These are phyloP conservation scores for Euwallacea fornicatus DNA, from an alignment of 1,140 invertebrate species.

Conservation along the genomic window DNA sequence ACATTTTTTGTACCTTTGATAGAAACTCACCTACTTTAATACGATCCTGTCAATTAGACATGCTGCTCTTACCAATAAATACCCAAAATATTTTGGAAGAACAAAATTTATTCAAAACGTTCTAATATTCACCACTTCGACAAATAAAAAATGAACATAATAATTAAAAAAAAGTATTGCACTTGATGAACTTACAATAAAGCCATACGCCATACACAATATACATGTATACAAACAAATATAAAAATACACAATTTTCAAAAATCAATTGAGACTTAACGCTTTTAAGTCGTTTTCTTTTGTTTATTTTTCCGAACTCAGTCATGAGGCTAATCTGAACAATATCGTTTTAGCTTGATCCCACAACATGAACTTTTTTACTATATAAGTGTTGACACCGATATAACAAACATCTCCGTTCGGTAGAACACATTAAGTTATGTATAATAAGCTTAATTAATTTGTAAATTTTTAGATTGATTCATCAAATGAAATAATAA, in stretches of 20 bases:
- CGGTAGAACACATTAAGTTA: conserved; percentile 27
- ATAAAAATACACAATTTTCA: conserved; percentile 33
- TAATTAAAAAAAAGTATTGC: conserved; percentile 29
- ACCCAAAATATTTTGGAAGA: conserved; percentile 24
- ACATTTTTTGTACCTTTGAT: no score
- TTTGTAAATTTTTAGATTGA: not conserved
- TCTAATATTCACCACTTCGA: conserved; percentile 24
- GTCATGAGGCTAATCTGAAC: conserved; percentile 33
- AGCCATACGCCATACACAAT: conserved; percentile 24
- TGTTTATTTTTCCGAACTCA: conserved; percentile 23
- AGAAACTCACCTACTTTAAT: no score
- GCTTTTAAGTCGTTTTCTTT: conserved; percentile 9
- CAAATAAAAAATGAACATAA: conserved; percentile 32
- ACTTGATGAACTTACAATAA: conserved; percentile 24
- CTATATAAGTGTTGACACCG: conserved; percentile 23
- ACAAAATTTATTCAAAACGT: conserved; percentile 28
- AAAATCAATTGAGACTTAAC: conserved; percentile 16
- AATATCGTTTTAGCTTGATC: conserved; percentile 32
- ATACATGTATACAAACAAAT: conserved; percentile 36
- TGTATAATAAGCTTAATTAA: conserved; percentile 16
- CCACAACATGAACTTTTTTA: conserved; percentile 29
- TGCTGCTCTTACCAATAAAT: no score
- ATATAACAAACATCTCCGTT: conserved; percentile 9
- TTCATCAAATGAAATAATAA: conserved; percentile 7
- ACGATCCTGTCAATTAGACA: no score